Evolutionary conservation across 2,888 invertebrate species (phyloP), one percentile per base, ranked within the genome.

Genomic region (Lycophotia porphyrea): DNA sequence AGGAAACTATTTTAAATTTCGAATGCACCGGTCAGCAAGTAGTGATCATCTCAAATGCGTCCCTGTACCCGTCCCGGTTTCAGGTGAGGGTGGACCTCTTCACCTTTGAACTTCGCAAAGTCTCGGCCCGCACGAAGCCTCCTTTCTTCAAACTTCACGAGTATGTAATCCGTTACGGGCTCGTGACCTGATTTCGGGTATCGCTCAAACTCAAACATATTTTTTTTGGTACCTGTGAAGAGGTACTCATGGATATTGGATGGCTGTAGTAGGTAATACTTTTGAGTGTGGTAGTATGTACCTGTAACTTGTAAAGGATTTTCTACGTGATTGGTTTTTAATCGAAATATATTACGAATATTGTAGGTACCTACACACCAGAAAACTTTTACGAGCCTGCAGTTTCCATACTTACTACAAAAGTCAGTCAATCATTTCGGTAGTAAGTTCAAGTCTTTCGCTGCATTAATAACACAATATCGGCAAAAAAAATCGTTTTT

Each of bases 61-160:
- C 82, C 76, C 88, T 88, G 88, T 73, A 36, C 31, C 42, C 74
- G 73, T 70, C 80, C 79, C 74, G 65, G 82, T 78, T 88, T 85
- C 88, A 87, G 87, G 83, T 87, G 85, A 81, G 74, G 80, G 47
- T 68, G 80, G 55, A 78, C 86, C 82, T 88, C 87, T 90, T 90
- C 88, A 92, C 90, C 91, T 92, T 90, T 91, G 90, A 92, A 92
- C 91, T 92, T 91, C 65, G 84, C 89, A 89, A 90, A 88, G 88
- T 88, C 82, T 78, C 76, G 55, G 70, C 86, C 76, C 80, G 70
- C 74, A 44, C 76, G 66, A 79, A 87, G 84, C 78, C 82, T 87
- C 75, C 76, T 88, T 84, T 86, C 84, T 87, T 80, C 65, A 72
- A 88, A 88, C 83, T 90, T 86, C 85, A 83, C 85, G 80, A 83